These are phyloP conservation scores for Platygyra sinensis DNA, from an alignment of 64 coral and sea anemone genomes.

Conservation along the genomic window DNA sequence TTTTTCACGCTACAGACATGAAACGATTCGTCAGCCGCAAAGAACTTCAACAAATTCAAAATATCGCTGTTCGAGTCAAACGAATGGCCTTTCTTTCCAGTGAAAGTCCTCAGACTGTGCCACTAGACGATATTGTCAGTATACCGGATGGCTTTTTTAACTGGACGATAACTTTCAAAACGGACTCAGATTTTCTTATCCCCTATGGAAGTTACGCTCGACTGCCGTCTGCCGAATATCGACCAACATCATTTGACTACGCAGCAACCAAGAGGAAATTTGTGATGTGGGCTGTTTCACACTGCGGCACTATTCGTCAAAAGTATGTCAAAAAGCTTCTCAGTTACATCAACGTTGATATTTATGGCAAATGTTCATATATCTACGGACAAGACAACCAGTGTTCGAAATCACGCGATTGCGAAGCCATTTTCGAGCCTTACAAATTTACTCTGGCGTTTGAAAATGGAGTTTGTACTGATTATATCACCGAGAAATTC, in stretches of 20 bases:
- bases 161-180: slow-evolving; percentile 1
- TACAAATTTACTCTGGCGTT: slow-evolving; percentile 7
- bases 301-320: background rate
- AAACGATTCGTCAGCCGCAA: background rate
- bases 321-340: background rate
- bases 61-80: background rate
- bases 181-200: background rate
- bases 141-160: slow-evolving; percentile 3
- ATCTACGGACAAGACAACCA: background rate
- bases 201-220: background rate
- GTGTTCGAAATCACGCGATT: background rate
- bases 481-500: slow-evolving; percentile 18
- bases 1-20: background rate
- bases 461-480: background rate
- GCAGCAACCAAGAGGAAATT: background rate
- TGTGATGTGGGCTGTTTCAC: background rate
- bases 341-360: background rate
- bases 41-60: slow-evolving; percentile 12
- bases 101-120: background rate
- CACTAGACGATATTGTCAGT: background rate
- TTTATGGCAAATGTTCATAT: background rate
- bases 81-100: background rate
- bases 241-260: background rate
- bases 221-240: background rate
- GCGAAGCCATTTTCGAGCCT: background rate